Evolutionary conservation across 2,113 vertebrate species (phyloP).

Genomic region (Hypanus sabinus): DNA sequence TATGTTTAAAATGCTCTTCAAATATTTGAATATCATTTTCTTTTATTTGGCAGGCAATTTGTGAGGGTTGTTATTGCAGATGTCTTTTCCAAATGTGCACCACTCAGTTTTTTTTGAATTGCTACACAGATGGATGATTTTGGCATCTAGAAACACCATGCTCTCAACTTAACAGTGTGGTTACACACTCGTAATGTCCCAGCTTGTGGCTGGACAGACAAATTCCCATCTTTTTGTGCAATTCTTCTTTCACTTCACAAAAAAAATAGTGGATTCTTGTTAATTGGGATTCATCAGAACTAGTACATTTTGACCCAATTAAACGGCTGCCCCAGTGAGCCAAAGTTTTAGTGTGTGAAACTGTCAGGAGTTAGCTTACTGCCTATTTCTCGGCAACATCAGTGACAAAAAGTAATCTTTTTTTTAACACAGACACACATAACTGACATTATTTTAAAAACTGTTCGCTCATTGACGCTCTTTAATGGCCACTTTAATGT

Average conservation of each 20-base stretch:
- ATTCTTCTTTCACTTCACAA: neutral
- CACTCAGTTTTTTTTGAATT: neutral
- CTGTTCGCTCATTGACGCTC: too few relatives aligned
- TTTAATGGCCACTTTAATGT: too few relatives aligned
- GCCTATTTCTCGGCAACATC: too few relatives aligned
- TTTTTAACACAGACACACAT: too few relatives aligned
- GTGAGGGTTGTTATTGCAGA: too few relatives aligned
- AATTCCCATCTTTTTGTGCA: neutral
- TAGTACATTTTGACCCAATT: too few relatives aligned
- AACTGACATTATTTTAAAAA: too few relatives aligned
- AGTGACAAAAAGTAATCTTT: too few relatives aligned
- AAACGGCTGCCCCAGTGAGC: too few relatives aligned
- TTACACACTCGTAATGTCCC: neutral
- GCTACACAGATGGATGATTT: neutral
- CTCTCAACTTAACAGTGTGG: neutral
- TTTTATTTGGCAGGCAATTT: neutral
- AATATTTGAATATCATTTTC: neutral
- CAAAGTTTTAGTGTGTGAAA: too few relatives aligned
- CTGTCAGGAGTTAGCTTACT: too few relatives aligned
- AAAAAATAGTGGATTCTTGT: neutral
- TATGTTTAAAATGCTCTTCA: neutral
- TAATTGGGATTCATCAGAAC: too few relatives aligned
- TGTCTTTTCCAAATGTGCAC: neutral
- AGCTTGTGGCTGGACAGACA: neutral
- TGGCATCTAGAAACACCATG: neutral